These are phyloP conservation scores for Guaruba guarouba DNA, from an alignment of 2,113 vertebrate species.

Conservation along the genomic window DNA sequence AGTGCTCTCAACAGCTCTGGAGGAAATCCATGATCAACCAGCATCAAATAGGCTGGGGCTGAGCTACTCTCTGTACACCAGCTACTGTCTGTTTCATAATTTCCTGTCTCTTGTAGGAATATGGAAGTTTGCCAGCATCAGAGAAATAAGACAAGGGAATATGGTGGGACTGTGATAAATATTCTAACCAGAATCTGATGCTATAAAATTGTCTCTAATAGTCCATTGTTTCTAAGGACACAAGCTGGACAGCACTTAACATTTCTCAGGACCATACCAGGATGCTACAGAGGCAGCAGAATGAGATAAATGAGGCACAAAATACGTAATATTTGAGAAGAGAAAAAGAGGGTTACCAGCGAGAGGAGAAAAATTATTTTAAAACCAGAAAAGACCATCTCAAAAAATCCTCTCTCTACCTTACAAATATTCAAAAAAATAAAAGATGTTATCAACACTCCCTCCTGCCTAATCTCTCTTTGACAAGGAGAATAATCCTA, in stretches of 20 bases:
- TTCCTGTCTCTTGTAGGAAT: background rate
- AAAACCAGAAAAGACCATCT: background rate
- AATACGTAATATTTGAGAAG: background rate
- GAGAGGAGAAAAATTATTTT: background rate
- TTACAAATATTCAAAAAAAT: background rate
- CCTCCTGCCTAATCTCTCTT: background rate
- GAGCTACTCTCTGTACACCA: background rate
- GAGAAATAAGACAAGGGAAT: background rate
- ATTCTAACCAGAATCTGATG: background rate
- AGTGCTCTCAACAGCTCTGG: background rate
- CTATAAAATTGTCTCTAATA: background rate
- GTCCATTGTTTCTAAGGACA: background rate
- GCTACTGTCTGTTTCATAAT: background rate
- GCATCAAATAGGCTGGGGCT: background rate
- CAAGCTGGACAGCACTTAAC: background rate
- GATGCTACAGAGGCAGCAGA: background rate
- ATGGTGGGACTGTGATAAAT: background rate
- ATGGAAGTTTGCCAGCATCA: background rate
- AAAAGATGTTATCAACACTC: background rate
- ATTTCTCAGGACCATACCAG: background rate
- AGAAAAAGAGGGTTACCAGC: background rate
- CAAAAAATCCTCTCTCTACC: background rate
- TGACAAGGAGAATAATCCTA: background rate
- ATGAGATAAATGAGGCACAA: background rate
- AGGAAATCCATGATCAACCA: constrained; percentile 13